Conservation (phyloP, 2,888 invertebrate genomes). For the Rhagophthalmus giganteus region DNA sequence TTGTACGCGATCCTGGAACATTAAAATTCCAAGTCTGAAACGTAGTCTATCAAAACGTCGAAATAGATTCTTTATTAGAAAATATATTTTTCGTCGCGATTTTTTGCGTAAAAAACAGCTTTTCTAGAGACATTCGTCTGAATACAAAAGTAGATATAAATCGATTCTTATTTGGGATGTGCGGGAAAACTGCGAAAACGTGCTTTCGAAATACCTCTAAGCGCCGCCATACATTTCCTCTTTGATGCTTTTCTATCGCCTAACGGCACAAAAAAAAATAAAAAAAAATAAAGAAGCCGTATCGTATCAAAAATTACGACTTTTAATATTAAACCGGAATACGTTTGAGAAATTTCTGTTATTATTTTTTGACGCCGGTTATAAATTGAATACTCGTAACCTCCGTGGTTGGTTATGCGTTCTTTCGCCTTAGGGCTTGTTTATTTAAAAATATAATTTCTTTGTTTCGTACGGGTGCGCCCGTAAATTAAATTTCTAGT, state of each 20-base stretch:
- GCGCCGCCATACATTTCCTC: slow-evolving; percentile 16
- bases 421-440: not conserved
- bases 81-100: no score
- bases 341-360: slow-evolving; percentile 4
- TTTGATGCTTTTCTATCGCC: slow-evolving; percentile 17
- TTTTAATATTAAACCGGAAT: slow-evolving; percentile 16
- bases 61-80: no score
- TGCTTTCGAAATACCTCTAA: slow-evolving; percentile 11
- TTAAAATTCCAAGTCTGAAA: no score
- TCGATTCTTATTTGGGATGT: slow-evolving; percentile 10
- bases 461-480: not conserved
- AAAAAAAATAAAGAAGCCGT: slow-evolving; percentile 27
- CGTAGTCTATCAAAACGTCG: no score
- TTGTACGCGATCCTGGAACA: no score
- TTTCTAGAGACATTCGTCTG: slow-evolving; percentile 3
- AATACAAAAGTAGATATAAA: slow-evolving; percentile 11
- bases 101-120: no score
- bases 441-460: not conserved
- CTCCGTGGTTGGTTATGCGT: not conserved
- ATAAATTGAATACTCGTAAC: not conserved
- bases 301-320: slow-evolving; percentile 30
- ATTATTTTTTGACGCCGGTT: slow-evolving; percentile 3
- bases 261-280: slow-evolving; percentile 15
- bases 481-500: not conserved
- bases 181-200: slow-evolving; percentile 10